A percentile compares a stretch with the other conserved stretches of the same genome.
Evolutionary conservation across 2,797 vertebrate genomes (phyloP).

Genomic region (Spondyliosoma cantharus): DNA sequence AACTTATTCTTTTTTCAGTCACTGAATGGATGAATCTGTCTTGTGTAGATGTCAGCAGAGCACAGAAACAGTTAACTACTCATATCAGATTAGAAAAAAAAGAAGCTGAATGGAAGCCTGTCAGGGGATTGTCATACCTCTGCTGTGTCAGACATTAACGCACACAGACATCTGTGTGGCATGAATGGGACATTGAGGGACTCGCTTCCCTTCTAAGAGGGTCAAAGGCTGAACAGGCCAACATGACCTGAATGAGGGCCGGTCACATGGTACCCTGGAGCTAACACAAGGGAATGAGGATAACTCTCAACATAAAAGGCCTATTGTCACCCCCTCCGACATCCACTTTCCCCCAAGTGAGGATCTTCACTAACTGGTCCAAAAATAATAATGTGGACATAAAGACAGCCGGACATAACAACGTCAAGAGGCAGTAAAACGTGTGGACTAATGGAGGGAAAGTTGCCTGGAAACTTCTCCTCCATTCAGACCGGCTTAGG

Average conservation of each 20-base stretch:
- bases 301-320: conserved; percentile 75
- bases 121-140: conserved; percentile 50
- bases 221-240: conserved; percentile 73
- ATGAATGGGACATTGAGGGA: conserved; percentile 70
- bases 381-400: conserved; percentile 20
- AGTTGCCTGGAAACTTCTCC: conserved; percentile 3
- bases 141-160: conserved; percentile 47
- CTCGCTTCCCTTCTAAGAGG: conserved; percentile 58
- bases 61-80: not conserved
- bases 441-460: conserved; percentile 13
- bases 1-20: not conserved
- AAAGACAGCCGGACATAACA: conserved; percentile 31
- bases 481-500: not conserved
- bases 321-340: conserved; percentile 74
- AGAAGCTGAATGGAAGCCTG: conserved; percentile 26
- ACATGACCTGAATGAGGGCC: conserved; percentile 79
- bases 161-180: conserved; percentile 56
- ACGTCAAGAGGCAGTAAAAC: conserved; percentile 27
- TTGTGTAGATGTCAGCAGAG: not conserved
- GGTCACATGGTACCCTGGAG: conserved; percentile 82
- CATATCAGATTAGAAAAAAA: not conserved
- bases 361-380: conserved; percentile 45
- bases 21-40: not conserved
- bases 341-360: conserved; percentile 63
- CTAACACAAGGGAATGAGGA: conserved; percentile 67